These are phyloP conservation scores for Phataginus tricuspis DNA, from an alignment of 2,797 vertebrate species.

Conservation along the genomic window DNA sequence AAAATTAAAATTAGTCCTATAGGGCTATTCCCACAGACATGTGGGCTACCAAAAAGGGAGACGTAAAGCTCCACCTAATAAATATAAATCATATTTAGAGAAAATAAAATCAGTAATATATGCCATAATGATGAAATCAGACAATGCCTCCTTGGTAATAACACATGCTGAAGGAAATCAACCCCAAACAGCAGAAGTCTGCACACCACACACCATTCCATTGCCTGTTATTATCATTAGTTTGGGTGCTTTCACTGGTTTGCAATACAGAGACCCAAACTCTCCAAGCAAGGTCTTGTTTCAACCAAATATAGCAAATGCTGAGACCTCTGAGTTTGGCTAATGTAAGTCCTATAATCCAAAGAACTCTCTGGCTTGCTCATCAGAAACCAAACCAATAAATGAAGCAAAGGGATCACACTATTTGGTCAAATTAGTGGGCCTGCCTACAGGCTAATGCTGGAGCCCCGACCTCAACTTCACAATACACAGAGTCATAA, in stretches of 20 bases:
- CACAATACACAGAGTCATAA: not conserved
- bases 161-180: not conserved
- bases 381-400: not conserved
- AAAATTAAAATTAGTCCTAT: conserved; percentile 5
- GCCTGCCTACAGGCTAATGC: not conserved
- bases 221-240: not conserved
- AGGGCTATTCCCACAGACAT: not conserved
- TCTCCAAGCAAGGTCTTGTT: not conserved
- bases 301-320: not conserved
- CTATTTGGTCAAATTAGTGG: not conserved
- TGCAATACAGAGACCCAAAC: not conserved
- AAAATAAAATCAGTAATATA: not conserved
- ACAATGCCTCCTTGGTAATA: not conserved
- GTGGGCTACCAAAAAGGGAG: not conserved
- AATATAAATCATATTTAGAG: conserved; percentile 8
- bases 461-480: not conserved
- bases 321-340: not conserved
- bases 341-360: not conserved
- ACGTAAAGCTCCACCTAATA: not conserved
- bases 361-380: not conserved
- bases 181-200: not conserved
- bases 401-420: not conserved
- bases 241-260: not conserved
- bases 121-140: not conserved
- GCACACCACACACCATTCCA: not conserved